Conservation (phyloP, 1,140 invertebrate species). For the Drosophila mauritiana region DNA sequence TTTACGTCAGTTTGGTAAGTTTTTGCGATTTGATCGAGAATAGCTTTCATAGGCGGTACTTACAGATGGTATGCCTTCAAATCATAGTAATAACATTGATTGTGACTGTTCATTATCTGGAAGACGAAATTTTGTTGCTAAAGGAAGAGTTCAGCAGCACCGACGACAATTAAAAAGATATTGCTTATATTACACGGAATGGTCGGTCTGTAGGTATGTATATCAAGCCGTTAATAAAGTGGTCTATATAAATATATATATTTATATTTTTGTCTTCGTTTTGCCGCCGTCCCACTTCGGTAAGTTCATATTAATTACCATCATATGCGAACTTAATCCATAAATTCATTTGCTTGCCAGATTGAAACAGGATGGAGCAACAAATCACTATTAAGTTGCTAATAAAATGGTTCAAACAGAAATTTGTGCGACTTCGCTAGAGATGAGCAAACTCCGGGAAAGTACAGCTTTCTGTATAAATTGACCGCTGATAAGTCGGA, state of each 20-base stretch:
- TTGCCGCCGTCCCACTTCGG: too few species aligned
- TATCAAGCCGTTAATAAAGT: not conserved
- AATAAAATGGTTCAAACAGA: slow-evolving; percentile 71
- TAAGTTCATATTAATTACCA: slow-evolving; percentile 46
- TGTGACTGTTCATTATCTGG: slow-evolving; percentile 55
- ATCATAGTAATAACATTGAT: slow-evolving; percentile 48
- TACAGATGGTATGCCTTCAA: slow-evolving; percentile 45
- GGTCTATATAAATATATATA: not conserved
- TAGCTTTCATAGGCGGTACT: not conserved
- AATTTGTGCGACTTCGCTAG: slow-evolving; percentile 39
- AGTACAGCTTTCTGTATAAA: not conserved
- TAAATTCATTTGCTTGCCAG: slow-evolving; percentile 50
- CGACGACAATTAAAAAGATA: slow-evolving; percentile 43
- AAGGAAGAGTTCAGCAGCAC: slow-evolving; percentile 45
- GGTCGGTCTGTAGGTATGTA: too few species aligned
- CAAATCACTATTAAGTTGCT: slow-evolving; percentile 68
- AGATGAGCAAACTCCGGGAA: slow-evolving; percentile 21
- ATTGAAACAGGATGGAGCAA: slow-evolving; percentile 30
- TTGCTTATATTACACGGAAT: too few species aligned
- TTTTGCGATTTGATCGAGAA: not conserved
- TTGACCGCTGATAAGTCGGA: not conserved
- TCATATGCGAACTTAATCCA: slow-evolving; percentile 59
- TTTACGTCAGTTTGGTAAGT: slow-evolving; percentile 40
- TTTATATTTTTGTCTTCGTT: too few species aligned
- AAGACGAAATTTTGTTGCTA: slow-evolving; percentile 58